Conservation (phyloP, 1,140 invertebrate genomes). For the Listronotus bonariensis region DNA sequence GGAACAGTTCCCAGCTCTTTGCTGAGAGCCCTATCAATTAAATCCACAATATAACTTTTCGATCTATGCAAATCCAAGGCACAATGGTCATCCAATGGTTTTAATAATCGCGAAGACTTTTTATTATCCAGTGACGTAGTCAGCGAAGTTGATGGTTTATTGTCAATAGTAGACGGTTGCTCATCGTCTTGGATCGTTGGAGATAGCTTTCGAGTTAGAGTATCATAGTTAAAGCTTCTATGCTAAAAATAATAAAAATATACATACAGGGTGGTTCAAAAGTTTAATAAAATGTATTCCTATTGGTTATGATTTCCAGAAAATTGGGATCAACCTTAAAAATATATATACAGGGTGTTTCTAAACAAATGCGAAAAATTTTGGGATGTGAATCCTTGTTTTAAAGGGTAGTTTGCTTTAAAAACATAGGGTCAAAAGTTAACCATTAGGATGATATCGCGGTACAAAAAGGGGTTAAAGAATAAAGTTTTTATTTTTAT, state of each 20-base stretch:
- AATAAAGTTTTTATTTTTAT: too few species aligned
- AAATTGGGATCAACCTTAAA: too few species aligned
- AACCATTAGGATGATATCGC: too few species aligned
- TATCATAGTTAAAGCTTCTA: constrained; percentile 37
- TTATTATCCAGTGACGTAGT: constrained; percentile 6
- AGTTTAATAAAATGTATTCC: too few species aligned
- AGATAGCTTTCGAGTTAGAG: constrained; percentile 7
- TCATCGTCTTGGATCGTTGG: not conserved
- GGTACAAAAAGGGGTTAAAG: too few species aligned
- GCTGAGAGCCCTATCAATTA: constrained; percentile 56
- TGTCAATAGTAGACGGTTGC: not conserved
- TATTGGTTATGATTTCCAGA: too few species aligned
- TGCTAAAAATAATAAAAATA: not conserved
- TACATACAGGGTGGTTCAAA: too few species aligned
- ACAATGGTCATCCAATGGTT: constrained; percentile 38
- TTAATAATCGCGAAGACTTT: not conserved
- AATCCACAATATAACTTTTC: constrained; percentile 56
- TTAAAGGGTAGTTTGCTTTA: too few species aligned
- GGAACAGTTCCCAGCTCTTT: constrained; percentile 50
- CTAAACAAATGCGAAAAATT: too few species aligned
- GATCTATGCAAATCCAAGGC: constrained; percentile 55
- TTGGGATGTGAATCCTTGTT: too few species aligned
- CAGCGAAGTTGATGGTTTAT: constrained; percentile 1
- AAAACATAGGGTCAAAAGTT: too few species aligned
- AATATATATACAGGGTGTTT: too few species aligned